phyloP scores from a whole-genome alignment of 2,797 vertebrate genomes.

The Gouania willdenowi region DNA sequence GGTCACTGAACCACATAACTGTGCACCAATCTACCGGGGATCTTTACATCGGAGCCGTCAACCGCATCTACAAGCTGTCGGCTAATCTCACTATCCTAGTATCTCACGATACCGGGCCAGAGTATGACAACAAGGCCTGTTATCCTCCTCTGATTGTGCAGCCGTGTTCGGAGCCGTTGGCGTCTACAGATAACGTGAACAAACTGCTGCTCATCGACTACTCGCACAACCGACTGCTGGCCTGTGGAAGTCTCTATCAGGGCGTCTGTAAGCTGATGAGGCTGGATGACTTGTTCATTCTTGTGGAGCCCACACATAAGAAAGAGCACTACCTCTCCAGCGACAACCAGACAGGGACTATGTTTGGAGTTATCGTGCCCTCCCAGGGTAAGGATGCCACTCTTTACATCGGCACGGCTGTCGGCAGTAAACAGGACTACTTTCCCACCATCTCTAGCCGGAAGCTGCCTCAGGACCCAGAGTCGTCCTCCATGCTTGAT shows the following conservation, averaged over 20 bases:
- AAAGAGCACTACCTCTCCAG: slow-evolving; percentile 98
- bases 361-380: slow-evolving; percentile 95
- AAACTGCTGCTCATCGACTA: slow-evolving; percentile 96
- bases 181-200: slow-evolving; percentile 96
- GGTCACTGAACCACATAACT: slow-evolving; percentile 92
- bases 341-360: slow-evolving; percentile 92
- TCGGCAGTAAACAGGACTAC: slow-evolving; percentile 98
- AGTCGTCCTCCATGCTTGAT: slow-evolving; percentile 96
- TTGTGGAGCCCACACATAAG: slow-evolving; percentile 96
- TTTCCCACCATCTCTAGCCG: slow-evolving; percentile 97
- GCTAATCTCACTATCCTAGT: slow-evolving; percentile 93
- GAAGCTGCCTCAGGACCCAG: slow-evolving; percentile 92
- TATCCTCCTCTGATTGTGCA: slow-evolving; percentile 97
- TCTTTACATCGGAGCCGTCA: slow-evolving; percentile 91
- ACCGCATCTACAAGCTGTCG: slow-evolving; percentile 93
- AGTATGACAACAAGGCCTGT: slow-evolving; percentile 97
- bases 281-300: slow-evolving; percentile 93
- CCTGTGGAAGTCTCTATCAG: slow-evolving; percentile 97
- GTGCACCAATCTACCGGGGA: slow-evolving; percentile 89
- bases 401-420: slow-evolving; percentile 92
- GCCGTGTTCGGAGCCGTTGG: slow-evolving; percentile 90
- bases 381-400: slow-evolving; percentile 87
- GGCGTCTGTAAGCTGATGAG: slow-evolving; percentile 96
- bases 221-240: slow-evolving; percentile 91
- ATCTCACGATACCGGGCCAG: slow-evolving; percentile 93